Evolutionary conservation across 2,888 invertebrate genomes (phyloP), one percentile per base, ranked within the genome.

Genomic region (Pegoplata infirma): DNA sequence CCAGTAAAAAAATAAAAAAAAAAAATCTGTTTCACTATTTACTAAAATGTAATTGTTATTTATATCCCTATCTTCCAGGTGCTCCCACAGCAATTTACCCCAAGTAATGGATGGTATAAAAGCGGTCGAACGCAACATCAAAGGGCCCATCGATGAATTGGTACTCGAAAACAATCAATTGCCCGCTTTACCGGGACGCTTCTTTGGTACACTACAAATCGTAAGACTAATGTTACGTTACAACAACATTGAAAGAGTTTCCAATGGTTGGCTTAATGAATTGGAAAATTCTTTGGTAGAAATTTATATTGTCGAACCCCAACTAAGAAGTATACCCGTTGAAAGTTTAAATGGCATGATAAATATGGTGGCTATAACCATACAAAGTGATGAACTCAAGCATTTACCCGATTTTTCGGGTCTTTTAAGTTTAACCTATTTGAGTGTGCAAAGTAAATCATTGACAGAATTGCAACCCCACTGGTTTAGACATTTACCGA

Each of bases 121-220:
- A 83, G 92, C 93, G 47, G 91, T 95, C 36, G 89, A 88, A 59
- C 92, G 93, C 59, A 91, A 91, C 76, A 90, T 95, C 61, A 91
- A 91, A 78, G 92, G 92, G 63, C 93, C 95, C 5, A 93, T 97
- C 83, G 97, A 96, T 88, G 96, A 97, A 87, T 88, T 97, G 64
- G 96, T 97, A 81, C 91, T 97, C 82, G 97, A 97, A 90, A 96
- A 96, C 85, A 97, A 96, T 88, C 94, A 94, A 84, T 90, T 97
- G 55, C 96, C 96, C 8, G 94, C 96, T 0, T 85, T 97, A n/a
- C 96, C 96, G 0, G 96, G 96, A 5, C 93, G 94, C 82, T 92
- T 94, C 71, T 96, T 96, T 86, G 92, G 94, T 73, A 93, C 93
- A 81, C 90, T 96, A 59, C 93, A 94, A 87, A 93, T 96, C 23